A percentile compares a stretch with the other conserved stretches of the same genome.
phyloP scores from a whole-genome alignment of 2,888 invertebrate species.

The Drosophila pseudotalamancana region DNA sequence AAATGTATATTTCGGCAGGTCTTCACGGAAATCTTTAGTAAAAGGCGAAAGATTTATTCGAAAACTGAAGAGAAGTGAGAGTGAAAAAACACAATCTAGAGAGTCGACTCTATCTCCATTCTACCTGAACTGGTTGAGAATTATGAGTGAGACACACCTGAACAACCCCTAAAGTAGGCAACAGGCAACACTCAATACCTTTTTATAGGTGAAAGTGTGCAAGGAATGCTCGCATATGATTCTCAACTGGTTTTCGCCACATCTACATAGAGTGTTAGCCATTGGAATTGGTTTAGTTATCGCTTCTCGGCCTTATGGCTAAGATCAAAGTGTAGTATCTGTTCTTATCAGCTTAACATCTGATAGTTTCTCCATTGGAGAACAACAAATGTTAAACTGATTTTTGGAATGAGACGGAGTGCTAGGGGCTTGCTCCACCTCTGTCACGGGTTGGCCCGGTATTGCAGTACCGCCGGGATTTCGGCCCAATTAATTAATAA shows the following conservation, averaged over 20 bases:
- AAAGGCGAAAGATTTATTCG: slow-evolving; percentile 51
- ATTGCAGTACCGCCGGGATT: slow-evolving; percentile 1
- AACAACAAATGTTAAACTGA: slow-evolving; percentile 85
- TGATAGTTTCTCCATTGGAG: slow-evolving; percentile 86
- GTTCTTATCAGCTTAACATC: slow-evolving; percentile 90
- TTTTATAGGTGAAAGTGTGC: not conserved
- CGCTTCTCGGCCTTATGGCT: slow-evolving; percentile 86
- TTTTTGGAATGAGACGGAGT: slow-evolving; percentile 83
- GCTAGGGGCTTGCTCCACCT: slow-evolving; percentile 30
- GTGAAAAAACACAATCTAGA: rapidly evolving
- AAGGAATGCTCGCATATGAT: not conserved
- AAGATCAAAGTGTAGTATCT: slow-evolving; percentile 88
- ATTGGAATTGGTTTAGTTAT: slow-evolving; percentile 29
- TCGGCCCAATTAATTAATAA: slow-evolving; percentile 31
- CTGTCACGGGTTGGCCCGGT: not conserved
- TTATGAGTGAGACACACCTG: not conserved
- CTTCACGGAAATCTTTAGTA: slow-evolving; percentile 51
- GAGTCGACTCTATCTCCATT: not conserved
- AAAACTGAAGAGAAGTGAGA: slow-evolving; percentile 45
- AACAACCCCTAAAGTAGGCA: slow-evolving; percentile 1
- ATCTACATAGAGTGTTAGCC: rapidly evolving
- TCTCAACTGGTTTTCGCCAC: slow-evolving; percentile 15
- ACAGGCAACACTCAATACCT: not conserved
- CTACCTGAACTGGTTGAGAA: slow-evolving; percentile 7
- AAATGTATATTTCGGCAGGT: slow-evolving; percentile 34